Evolutionary conservation across 2,888 invertebrate genomes (phyloP), one percentile per base, ranked within the genome.

Genomic region (Dolomedes plantarius): DNA sequence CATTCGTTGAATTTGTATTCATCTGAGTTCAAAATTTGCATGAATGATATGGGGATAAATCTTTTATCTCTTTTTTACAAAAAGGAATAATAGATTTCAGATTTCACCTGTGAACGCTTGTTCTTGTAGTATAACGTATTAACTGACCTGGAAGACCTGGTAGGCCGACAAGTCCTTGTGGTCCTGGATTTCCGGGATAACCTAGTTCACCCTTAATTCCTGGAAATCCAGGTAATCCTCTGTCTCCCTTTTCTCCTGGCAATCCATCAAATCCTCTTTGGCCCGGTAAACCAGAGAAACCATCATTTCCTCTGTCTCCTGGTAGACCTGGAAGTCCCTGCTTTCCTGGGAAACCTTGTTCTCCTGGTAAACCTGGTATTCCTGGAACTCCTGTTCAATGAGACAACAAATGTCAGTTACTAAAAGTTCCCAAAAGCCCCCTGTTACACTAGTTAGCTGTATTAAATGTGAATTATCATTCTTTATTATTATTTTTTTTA

Each of bases 121-220:
- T n/a, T n/a, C n/a, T n/a, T n/a, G n/a, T n/a, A n/a, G n/a, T n/a
- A n/a, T 36, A 36, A 36, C 7, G 9, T 36, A 7, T 36, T 31
- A 19, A 28, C 29, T 16, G 64, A 86, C 86, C 86, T 36, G 65
- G 36, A 13, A n/a, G 79, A 71, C 97, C 97, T 93, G 93, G 88
- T 89, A 97, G 97, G 88, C 97, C 97, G 91, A 95, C 96, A 0
- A 94, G 93, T 68, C 97, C 97, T 76, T 94, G 93, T 7, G 94
- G 94, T 71, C 97, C 97, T 89, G 94, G 93, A 39, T 94, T 94
- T 29, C 97, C 97, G 62, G 95, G 93, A 9, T 78, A 73, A 27
- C 89, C 89, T 39, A 68, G 73, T 6, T 87, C 41, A 16, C 89
- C 89, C 29, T 88, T 83, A n/a, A 82, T 68, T 13, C 89, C 89